Conservation (phyloP, 2,797 vertebrate genomes). For the Adrianichthys oophorus region DNA sequence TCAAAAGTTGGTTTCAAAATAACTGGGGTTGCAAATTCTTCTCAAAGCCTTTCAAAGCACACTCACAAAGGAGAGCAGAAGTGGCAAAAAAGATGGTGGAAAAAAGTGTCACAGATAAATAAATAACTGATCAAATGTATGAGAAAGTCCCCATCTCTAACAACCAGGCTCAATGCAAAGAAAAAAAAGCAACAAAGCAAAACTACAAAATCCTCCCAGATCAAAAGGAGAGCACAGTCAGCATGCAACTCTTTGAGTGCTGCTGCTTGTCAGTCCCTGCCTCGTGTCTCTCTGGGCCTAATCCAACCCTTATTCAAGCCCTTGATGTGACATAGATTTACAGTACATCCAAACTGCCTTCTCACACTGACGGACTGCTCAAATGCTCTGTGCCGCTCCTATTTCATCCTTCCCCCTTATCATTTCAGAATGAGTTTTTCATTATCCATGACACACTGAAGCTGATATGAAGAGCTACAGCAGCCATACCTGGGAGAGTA, state of each 20-base stretch:
- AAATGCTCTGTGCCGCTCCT: constrained; percentile 37
- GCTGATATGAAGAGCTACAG: constrained; percentile 42
- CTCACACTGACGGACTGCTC: constrained; percentile 54
- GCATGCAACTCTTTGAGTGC: constrained; percentile 28
- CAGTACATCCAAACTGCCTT: constrained; percentile 44
- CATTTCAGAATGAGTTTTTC: constrained; percentile 46
- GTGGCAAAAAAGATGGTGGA: constrained; percentile 35
- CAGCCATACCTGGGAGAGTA: constrained; percentile 41
- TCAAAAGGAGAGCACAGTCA: constrained; percentile 55
- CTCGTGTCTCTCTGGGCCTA: constrained; percentile 48
- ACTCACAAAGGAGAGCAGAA: constrained; percentile 42
- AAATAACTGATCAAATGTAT: constrained; percentile 78
- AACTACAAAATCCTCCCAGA: constrained; percentile 66
- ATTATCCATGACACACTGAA: constrained; percentile 46
- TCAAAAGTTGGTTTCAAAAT: constrained; percentile 62
- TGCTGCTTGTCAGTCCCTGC: constrained; percentile 40
- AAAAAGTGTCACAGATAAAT: constrained; percentile 60
- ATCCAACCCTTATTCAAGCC: constrained; percentile 45
- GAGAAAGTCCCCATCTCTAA: constrained; percentile 68
- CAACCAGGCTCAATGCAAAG: constrained; percentile 71
- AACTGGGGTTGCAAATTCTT: constrained; percentile 71
- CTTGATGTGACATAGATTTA: constrained; percentile 48
- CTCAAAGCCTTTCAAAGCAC: constrained; percentile 53
- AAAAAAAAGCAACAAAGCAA: constrained; percentile 67
- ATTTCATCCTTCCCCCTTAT: constrained; percentile 50